These are phyloP conservation scores for Drosophila mojavensis DNA, from an alignment of 1,140 invertebrate genomes.

Conservation along the genomic window DNA sequence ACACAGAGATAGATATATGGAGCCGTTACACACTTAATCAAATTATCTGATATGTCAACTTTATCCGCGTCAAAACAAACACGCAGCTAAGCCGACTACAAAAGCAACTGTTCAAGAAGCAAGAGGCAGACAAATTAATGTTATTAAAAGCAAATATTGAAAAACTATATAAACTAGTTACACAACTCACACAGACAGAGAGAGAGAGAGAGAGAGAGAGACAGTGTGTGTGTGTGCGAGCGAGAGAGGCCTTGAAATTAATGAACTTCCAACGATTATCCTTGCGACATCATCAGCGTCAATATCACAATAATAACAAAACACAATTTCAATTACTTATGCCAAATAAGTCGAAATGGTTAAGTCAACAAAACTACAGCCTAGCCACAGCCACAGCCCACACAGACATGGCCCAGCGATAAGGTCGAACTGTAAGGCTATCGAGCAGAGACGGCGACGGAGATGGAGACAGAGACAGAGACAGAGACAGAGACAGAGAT, in stretches of 20 bases:
- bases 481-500: background rate
- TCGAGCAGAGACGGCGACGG: slow-evolving; percentile 1
- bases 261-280: slow-evolving; percentile 75
- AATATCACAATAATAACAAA: slow-evolving; percentile 68
- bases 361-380: slow-evolving; percentile 67
- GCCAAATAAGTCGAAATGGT: slow-evolving; percentile 80
- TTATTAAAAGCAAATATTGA: slow-evolving; percentile 77
- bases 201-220: background rate
- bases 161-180: slow-evolving; percentile 17
- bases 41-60: slow-evolving; percentile 75
- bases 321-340: slow-evolving; percentile 81
- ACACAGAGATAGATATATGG: slow-evolving; percentile 4
- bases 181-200: slow-evolving; percentile 5
- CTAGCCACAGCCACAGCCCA: slow-evolving; percentile 50
- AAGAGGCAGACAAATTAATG: slow-evolving; percentile 74
- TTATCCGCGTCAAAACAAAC: slow-evolving; percentile 77
- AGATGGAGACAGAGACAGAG: slow-evolving; percentile 5
- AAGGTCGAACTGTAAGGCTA: slow-evolving; percentile 51
- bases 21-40: slow-evolving; percentile 62
- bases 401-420: slow-evolving; percentile 40
- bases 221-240: background rate
- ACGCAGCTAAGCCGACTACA: slow-evolving; percentile 55
- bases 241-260: slow-evolving; percentile 55
- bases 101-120: slow-evolving; percentile 45
- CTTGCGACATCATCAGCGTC: slow-evolving; percentile 68